A percentile compares a stretch with the other conserved stretches of the same genome.
Conservation (phyloP, 2,113 vertebrate genomes). For the Cettia cetti region DNA sequence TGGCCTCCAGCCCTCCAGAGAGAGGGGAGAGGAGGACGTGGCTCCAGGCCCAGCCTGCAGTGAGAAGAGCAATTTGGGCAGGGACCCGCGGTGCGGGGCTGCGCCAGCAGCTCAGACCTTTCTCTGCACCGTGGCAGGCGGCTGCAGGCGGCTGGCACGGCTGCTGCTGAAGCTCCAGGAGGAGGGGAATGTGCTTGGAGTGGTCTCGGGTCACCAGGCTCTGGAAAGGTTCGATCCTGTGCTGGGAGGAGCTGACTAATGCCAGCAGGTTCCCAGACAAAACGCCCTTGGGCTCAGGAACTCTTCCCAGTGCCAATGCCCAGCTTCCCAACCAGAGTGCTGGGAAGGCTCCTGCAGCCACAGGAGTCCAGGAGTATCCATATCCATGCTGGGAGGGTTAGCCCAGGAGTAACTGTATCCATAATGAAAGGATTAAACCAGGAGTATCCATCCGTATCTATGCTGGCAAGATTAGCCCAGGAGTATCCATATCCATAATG, state of each 20-base stretch:
- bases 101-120: accelerated
- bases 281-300: not conserved
- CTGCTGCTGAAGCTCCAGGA: not conserved
- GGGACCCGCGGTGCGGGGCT: accelerated
- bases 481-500: not conserved
- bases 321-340: not conserved
- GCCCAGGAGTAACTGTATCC: not conserved
- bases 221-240: not conserved
- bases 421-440: not conserved
- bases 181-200: not conserved
- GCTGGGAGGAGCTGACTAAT: not conserved
- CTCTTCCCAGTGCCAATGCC: not conserved
- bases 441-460: not conserved
- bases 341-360: not conserved
- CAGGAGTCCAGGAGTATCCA: not conserved
- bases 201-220: not conserved
- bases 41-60: not conserved
- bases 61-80: not conserved
- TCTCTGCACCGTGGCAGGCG: accelerated
- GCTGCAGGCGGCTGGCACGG: not conserved
- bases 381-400: not conserved
- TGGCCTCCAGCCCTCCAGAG: not conserved
- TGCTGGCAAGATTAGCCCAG: not conserved
- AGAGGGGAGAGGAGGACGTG: not conserved
- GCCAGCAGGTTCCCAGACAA: not conserved